Percentiles rank a stretch among this genome's conserved stretches.
These are phyloP conservation scores for Hofmannophila pseudospretella DNA, from an alignment of 2,888 invertebrate species.

Conservation along the genomic window DNA sequence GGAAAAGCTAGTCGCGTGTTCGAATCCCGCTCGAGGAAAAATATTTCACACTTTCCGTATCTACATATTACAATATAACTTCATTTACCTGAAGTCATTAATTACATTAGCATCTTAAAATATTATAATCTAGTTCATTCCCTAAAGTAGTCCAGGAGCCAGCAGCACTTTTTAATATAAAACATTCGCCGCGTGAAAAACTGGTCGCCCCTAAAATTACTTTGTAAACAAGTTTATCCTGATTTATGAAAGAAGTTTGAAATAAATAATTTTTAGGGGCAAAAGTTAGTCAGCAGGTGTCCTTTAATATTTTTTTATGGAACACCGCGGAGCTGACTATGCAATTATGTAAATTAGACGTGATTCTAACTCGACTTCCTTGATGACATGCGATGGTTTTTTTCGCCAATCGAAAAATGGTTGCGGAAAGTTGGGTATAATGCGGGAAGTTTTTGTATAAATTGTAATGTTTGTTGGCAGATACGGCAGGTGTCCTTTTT, in stretches of 20 bases:
- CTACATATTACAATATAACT: too few species aligned
- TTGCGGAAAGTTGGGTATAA: conserved; percentile 3
- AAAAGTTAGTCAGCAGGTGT: conserved; percentile 71
- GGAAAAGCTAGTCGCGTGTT: too few species aligned
- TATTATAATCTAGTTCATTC: neutral
- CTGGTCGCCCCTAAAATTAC: conserved; percentile 58
- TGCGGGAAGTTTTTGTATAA: neutral
- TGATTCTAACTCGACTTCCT: conserved; percentile 24
- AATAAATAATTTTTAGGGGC: conserved; percentile 71
- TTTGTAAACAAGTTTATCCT: conserved; percentile 72
- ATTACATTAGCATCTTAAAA: too few species aligned
- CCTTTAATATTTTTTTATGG: conserved; percentile 66
- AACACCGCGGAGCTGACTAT: conserved; percentile 42
- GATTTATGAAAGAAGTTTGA: conserved; percentile 74
- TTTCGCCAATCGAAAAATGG: conserved; percentile 9
- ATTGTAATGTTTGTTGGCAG: too few species aligned
- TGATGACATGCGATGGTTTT: conserved; percentile 29
- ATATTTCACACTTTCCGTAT: too few species aligned
- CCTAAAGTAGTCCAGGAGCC: conserved; percentile 1
- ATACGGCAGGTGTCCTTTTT: too few species aligned
- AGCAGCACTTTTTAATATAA: conserved; percentile 16
- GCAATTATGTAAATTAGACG: conserved; percentile 69
- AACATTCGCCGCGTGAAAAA: conserved; percentile 35
- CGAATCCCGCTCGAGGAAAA: too few species aligned
- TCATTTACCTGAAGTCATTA: too few species aligned